Conservation (phyloP, 2,113 vertebrate genomes). For the Phalacrocorax brasilianus region DNA sequence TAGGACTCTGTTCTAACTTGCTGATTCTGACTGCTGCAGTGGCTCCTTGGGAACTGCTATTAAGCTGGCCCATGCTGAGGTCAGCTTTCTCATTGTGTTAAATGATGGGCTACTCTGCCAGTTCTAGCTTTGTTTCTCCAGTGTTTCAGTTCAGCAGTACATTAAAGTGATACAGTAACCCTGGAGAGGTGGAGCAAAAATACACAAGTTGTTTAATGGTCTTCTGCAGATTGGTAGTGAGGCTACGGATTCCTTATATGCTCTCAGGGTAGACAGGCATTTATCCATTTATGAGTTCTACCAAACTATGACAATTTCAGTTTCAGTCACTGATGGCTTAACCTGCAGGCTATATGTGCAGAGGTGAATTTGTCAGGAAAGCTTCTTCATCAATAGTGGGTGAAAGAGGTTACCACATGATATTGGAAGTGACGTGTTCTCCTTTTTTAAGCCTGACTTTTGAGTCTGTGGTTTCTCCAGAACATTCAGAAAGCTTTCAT, state of each 20-base stretch:
- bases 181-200: background rate
- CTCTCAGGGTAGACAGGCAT: background rate
- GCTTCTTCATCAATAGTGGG: background rate
- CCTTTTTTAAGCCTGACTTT: background rate
- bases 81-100: background rate
- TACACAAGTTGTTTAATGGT: background rate
- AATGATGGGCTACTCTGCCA: background rate
- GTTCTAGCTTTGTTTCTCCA: background rate
- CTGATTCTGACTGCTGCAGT: background rate
- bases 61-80: background rate
- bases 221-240: background rate
- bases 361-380: background rate
- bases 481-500: background rate
- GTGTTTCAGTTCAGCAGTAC: background rate
- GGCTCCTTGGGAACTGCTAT: background rate
- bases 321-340: background rate
- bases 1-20: background rate
- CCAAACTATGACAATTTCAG: background rate
- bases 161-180: background rate
- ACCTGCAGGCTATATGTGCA: background rate
- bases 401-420: background rate
- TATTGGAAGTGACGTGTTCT: background rate
- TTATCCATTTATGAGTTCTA: background rate
- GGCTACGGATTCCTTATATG: background rate
- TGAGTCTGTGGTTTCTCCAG: background rate